A percentile compares a stretch with the other conserved stretches of the same genome.
phyloP scores from a whole-genome alignment of 1,140 invertebrate species.

The Microplitis mediator region DNA sequence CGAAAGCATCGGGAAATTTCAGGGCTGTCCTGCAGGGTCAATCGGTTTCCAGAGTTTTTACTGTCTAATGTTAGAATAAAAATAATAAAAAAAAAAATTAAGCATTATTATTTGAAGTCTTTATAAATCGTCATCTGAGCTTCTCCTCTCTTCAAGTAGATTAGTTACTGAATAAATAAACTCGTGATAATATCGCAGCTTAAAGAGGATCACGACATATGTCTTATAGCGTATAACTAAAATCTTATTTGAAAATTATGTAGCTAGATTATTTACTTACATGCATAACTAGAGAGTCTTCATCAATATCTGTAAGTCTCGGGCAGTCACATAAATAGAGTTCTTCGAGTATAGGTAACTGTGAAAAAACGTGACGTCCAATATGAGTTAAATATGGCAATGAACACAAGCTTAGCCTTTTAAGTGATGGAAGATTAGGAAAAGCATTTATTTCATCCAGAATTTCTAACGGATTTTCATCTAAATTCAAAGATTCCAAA shows the following conservation, averaged over 20 bases:
- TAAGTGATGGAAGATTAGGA: constrained; percentile 65
- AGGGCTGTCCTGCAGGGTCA: no score
- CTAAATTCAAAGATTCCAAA: constrained; percentile 68
- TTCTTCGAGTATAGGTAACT: constrained; percentile 61
- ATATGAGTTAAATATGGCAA: constrained; percentile 67
- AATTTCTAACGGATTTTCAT: constrained; percentile 70
- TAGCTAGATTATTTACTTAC: constrained; percentile 26
- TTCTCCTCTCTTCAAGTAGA: no score
- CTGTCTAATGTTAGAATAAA: no score
- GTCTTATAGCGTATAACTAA: no score
- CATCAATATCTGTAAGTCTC: constrained; percentile 64
- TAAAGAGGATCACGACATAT: neutral
- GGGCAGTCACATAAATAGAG: constrained; percentile 67
- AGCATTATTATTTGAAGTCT: no score
- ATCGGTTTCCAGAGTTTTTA: no score
- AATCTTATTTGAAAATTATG: neutral
- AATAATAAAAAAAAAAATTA: no score
- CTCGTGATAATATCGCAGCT: no score
- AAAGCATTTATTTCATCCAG: constrained; percentile 64
- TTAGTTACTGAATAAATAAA: no score
- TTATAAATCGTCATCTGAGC: no score
- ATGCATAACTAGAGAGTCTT: constrained; percentile 55
- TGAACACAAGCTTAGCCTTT: constrained; percentile 68
- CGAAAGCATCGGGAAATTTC: no score
- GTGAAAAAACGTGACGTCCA: constrained; percentile 61